Evolutionary conservation across 2,888 invertebrate species (phyloP).

Genomic region (Ligdia adustata): DNA sequence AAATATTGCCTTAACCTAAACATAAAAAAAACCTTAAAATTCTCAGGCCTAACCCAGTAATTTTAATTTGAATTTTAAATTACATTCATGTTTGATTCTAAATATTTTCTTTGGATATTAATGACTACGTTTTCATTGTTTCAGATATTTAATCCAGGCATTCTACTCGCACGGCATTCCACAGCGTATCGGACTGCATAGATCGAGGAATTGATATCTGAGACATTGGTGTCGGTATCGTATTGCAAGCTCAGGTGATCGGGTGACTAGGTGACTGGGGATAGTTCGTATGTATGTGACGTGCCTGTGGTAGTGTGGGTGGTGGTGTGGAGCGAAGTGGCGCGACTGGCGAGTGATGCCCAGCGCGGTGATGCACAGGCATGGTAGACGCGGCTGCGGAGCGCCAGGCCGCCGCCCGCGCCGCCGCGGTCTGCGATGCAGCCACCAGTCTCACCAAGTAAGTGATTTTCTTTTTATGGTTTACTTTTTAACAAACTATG

Average conservation of each 20-base stretch:
- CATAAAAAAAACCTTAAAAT: no score
- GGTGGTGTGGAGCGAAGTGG: slow-evolving; percentile 59
- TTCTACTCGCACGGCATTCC: slow-evolving; percentile 5
- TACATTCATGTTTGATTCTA: no score
- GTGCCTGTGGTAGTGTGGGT: slow-evolving; percentile 58
- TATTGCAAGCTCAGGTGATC: slow-evolving; percentile 53
- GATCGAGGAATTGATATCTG: slow-evolving; percentile 31
- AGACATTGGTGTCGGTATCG: slow-evolving; percentile 38
- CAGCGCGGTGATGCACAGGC: slow-evolving; percentile 81
- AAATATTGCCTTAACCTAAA: no score
- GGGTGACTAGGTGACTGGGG: slow-evolving; percentile 51
- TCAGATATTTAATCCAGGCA: slow-evolving; percentile 26
- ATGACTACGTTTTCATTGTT: slow-evolving; percentile 33
- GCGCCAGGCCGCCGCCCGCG: slow-evolving; percentile 77
- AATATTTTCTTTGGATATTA: no score
- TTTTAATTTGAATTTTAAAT: no score
- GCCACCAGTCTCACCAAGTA: slow-evolving; percentile 75
- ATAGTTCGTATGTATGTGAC: slow-evolving; percentile 54
- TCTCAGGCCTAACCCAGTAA: no score
- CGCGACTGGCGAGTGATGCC: slow-evolving; percentile 72
- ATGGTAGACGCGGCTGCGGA: slow-evolving; percentile 83
- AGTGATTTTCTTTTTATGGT: slow-evolving; percentile 43
- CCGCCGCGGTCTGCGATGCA: slow-evolving; percentile 70
- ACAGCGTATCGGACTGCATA: slow-evolving; percentile 14
- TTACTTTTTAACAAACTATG: no score